Conservation (phyloP, 2,888 invertebrate genomes). For the Sphaeridia pumilis region DNA sequence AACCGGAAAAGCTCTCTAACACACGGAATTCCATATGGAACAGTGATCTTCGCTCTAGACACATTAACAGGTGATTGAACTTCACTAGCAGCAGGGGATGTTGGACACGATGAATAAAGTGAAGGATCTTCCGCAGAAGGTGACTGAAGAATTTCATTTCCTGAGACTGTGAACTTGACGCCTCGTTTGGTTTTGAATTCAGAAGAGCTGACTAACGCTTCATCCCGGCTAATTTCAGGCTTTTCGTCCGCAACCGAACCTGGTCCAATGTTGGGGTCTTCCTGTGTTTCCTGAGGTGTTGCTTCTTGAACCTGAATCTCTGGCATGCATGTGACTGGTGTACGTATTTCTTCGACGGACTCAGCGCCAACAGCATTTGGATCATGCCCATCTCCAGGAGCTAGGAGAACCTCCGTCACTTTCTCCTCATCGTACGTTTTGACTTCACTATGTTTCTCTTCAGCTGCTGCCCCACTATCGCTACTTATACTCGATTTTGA, state of each 20-base stretch:
- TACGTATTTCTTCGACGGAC: not conserved
- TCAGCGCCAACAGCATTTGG: no score
- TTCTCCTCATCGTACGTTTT: not conserved
- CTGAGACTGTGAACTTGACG: conserved; percentile 7
- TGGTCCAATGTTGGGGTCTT: no score
- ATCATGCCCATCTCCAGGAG: not conserved
- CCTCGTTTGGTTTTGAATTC: conserved; percentile 8
- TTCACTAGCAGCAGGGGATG: not conserved
- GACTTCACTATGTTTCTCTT: not conserved
- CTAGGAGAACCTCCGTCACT: not conserved
- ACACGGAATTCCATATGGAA: conserved; percentile 89
- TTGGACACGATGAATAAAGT: not conserved
- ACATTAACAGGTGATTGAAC: not conserved
- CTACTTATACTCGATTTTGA: not conserved
- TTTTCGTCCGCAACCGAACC: not conserved
- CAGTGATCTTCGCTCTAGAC: conserved; percentile 60
- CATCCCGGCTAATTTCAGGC: not conserved
- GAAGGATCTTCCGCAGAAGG: not conserved
- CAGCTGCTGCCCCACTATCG: not conserved
- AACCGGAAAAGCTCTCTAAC: conserved; percentile 91
- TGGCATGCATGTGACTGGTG: not conserved
- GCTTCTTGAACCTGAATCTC: conserved; percentile 20
- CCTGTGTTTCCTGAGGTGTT: conserved; percentile 9
- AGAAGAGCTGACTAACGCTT: not conserved
- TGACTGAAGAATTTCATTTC: not conserved